These are phyloP conservation scores for Amitus sp. DNA, from an alignment of 2,888 invertebrate species.

Conservation along the genomic window DNA sequence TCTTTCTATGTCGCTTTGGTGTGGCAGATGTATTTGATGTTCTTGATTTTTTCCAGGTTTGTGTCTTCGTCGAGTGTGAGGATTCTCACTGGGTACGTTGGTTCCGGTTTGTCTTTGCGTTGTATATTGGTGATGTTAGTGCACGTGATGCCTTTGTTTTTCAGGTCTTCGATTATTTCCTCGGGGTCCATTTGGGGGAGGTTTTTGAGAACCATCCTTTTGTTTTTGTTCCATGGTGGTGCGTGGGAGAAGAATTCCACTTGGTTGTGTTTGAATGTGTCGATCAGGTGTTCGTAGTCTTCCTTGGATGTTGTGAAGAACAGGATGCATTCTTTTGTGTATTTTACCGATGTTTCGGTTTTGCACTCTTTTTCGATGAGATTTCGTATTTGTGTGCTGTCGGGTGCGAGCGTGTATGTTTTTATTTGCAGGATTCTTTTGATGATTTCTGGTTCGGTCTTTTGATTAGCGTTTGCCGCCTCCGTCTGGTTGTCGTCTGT, in stretches of 20 bases:
- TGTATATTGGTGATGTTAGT: slow-evolving; percentile 3
- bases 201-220: slow-evolving; percentile 13
- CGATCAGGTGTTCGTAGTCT: background rate
- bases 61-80: background rate
- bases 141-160: slow-evolving; percentile 1
- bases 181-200: slow-evolving; percentile 1
- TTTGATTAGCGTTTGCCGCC: too few relatives aligned
- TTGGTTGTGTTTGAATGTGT: background rate
- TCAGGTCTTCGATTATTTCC: slow-evolving; percentile 2
- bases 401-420: too few relatives aligned
- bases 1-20: slow-evolving; percentile 8
- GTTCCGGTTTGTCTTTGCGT: slow-evolving; percentile 1
- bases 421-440: too few relatives aligned
- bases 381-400: too few relatives aligned
- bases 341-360: too few relatives aligned
- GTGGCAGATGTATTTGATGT: slow-evolving; percentile 5
- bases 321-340: background rate
- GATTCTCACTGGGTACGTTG: slow-evolving; percentile 3
- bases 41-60: slow-evolving; percentile 2
- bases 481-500: too few relatives aligned
- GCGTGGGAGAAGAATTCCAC: slow-evolving; percentile 8
- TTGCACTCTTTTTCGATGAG: too few relatives aligned
- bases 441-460: too few relatives aligned
- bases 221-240: slow-evolving; percentile 15
- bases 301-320: background rate